A percentile compares a stretch with the other conserved stretches of the same genome.
These are phyloP conservation scores for Ptilodon capucinus DNA, from an alignment of 2,888 invertebrate species.

Conservation along the genomic window DNA sequence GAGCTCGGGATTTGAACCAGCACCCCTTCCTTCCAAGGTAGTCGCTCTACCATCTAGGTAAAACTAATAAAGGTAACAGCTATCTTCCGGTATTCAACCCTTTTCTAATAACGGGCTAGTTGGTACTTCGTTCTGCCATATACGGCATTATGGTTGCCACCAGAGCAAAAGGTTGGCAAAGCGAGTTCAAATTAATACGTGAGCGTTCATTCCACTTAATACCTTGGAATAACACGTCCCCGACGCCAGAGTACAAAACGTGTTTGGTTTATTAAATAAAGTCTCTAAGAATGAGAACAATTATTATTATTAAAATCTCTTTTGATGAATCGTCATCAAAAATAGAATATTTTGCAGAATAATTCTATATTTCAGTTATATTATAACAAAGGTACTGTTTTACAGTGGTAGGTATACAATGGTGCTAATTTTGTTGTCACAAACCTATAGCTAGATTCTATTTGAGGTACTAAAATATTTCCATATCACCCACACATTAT, in stretches of 20 bases:
- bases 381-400: no score
- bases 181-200: constrained; percentile 36
- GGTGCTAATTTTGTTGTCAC: no score
- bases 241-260: constrained; percentile 32
- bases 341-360: no score
- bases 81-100: not conserved
- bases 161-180: not conserved
- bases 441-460: no score
- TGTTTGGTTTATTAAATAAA: constrained; percentile 36
- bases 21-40: no score
- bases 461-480: no score
- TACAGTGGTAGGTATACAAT: no score
- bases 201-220: constrained; percentile 33
- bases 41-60: no score
- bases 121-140: not conserved
- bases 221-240: constrained; percentile 38
- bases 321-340: not conserved
- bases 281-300: not conserved
- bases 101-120: not conserved
- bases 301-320: no score
- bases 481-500: no score
- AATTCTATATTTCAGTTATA: no score
- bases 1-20: no score
- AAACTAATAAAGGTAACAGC: not conserved
- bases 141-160: not conserved